A percentile compares a stretch with the other conserved stretches of the same genome.
Conservation (phyloP, 2,888 invertebrate species). For the Tenthredo notha region DNA sequence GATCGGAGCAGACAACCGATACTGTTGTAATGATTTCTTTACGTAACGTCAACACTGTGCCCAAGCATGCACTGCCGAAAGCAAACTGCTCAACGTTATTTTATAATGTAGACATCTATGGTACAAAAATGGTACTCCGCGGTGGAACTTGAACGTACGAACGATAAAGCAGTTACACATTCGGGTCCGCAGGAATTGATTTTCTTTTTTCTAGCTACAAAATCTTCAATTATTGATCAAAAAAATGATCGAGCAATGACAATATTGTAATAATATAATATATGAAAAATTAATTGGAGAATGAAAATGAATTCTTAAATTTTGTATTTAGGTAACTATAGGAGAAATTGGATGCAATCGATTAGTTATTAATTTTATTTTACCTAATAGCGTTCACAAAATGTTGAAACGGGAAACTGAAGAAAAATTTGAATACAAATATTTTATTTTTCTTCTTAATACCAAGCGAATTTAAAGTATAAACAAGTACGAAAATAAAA, state of each 20-base stretch:
- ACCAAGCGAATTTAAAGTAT: slow-evolving; percentile 30
- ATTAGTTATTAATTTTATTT: not conserved
- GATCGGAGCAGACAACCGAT: not conserved
- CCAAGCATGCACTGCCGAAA: not conserved
- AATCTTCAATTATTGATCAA: not conserved
- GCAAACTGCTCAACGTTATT: not conserved
- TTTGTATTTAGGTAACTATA: not conserved
- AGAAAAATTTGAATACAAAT: not conserved
- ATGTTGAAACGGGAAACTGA: not conserved
- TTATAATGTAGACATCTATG: not conserved
- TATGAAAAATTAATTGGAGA: not conserved
- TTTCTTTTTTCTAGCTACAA: no score
- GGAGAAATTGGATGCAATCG: not conserved
- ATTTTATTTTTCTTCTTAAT: slow-evolving; percentile 39
- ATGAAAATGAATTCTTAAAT: not conserved
- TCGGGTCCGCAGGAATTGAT: not conserved
- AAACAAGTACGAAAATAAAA: slow-evolving; percentile 51
- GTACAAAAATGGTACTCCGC: not conserved
- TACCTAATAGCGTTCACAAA: not conserved
- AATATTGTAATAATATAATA: not conserved
- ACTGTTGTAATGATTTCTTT: not conserved
- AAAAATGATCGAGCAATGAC: not conserved
- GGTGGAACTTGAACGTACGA: not conserved
- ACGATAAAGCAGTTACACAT: not conserved
- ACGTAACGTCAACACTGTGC: slow-evolving; percentile 24